Evolutionary conservation across 2,888 invertebrate species (phyloP).

Genomic region (Drosophila austrosaltans): DNA sequence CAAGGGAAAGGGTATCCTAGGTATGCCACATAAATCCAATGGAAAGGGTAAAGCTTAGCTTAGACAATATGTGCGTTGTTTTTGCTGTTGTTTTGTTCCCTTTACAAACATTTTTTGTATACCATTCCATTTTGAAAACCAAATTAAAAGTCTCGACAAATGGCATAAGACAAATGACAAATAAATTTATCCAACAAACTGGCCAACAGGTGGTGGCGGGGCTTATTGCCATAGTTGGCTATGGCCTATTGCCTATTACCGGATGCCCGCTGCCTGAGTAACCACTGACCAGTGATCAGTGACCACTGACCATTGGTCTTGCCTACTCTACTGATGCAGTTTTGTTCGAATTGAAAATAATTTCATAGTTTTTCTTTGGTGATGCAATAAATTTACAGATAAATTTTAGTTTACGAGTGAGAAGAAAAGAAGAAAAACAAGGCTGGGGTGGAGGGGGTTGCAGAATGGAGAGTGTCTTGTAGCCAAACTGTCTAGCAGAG

Average conservation of each 20-base stretch:
- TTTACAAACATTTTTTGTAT: not conserved
- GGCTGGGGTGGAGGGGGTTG: not conserved
- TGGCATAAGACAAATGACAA: constrained; percentile 63
- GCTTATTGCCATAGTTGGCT: not conserved
- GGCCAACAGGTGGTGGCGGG: constrained; percentile 63
- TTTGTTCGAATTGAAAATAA: constrained; percentile 64
- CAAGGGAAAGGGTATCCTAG: not conserved
- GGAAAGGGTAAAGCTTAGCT: constrained; percentile 43
- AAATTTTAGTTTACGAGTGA: constrained; percentile 78
- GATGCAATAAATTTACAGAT: constrained; percentile 80
- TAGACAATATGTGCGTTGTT: no score
- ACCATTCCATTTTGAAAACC: constrained; percentile 64
- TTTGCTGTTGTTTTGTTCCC: not conserved
- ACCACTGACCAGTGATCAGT: no score
- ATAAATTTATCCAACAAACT: constrained; percentile 55
- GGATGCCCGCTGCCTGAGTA: constrained; percentile 9
- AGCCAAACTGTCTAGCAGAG: constrained; percentile 63
- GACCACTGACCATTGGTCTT: no score
- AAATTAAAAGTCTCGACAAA: constrained; percentile 77
- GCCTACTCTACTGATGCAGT: not conserved
- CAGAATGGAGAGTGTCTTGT: not conserved
- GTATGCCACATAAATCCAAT: constrained; percentile 27
- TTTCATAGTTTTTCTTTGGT: constrained; percentile 56
- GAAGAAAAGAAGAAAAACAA: not conserved
- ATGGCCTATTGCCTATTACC: no score